Evolutionary conservation across 2,113 vertebrate genomes (phyloP).

Genomic region (Pica pica): DNA sequence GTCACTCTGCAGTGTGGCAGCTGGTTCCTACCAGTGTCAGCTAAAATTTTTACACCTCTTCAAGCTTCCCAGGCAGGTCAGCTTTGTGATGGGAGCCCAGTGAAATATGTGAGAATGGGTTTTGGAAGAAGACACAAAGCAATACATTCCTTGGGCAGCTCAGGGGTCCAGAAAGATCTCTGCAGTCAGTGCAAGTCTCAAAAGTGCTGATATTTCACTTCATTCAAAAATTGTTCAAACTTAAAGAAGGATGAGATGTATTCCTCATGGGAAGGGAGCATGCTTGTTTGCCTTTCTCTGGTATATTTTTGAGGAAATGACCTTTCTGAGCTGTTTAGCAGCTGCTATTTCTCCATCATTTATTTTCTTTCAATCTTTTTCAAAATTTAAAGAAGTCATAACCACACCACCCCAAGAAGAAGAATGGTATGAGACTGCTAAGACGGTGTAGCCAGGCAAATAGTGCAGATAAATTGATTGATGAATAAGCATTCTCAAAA

Average conservation of each 20-base stretch:
- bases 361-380: constrained; percentile 28
- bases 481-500: neutral
- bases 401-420: neutral
- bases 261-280: neutral
- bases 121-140: neutral
- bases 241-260: neutral
- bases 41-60: neutral
- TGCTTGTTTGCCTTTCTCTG: neutral
- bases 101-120: neutral
- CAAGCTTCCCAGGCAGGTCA: neutral
- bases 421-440: neutral
- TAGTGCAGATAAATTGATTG: neutral
- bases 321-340: neutral
- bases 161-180: neutral
- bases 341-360: constrained; percentile 9
- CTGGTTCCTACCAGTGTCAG: neutral
- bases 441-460: neutral
- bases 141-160: neutral
- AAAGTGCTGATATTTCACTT: neutral
- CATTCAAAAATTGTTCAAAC: neutral
- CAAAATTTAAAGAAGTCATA: neutral
- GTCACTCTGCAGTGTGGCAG: neutral
- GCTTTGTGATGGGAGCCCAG: neutral
- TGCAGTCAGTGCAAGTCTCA: neutral
- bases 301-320: constrained; percentile 49